phyloP scores from a whole-genome alignment of 2,113 vertebrate species.

The Phaethon lepturus region DNA sequence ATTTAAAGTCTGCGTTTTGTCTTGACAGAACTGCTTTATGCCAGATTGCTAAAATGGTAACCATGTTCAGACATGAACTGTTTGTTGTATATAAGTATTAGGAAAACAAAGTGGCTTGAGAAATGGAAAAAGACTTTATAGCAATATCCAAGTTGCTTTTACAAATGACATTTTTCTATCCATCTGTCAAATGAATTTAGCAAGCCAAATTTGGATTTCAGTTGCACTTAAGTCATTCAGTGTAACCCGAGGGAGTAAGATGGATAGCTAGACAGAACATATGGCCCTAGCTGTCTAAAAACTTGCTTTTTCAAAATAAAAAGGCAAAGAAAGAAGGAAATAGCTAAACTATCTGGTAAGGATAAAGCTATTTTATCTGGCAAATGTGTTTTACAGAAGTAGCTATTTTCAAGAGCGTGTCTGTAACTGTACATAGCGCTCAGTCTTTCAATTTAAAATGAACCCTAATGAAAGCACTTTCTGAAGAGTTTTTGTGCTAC shows the following conservation, averaged over 20 bases:
- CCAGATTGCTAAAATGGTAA: not conserved
- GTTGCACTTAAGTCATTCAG: not conserved
- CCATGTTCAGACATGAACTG: not conserved
- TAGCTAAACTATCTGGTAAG: not conserved
- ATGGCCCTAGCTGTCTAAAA: not conserved
- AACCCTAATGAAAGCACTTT: not conserved
- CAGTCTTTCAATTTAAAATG: not conserved
- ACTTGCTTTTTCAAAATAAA: not conserved
- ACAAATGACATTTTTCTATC: not conserved
- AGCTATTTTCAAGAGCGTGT: not conserved
- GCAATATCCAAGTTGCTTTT: not conserved
- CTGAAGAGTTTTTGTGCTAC: not conserved
- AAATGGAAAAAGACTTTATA: not conserved
- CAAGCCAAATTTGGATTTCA: not conserved
- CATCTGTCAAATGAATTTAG: not conserved
- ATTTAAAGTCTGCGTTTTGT: not conserved
- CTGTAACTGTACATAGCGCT: not conserved
- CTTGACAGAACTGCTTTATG: not conserved
- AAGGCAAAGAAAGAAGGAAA: not conserved
- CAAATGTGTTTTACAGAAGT: not conserved
- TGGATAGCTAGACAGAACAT: not conserved
- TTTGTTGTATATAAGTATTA: not conserved
- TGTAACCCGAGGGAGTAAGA: not conserved
- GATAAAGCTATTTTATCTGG: not conserved
- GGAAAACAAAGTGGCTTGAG: not conserved